Evolutionary conservation across 2,888 invertebrate genomes (phyloP), one percentile per base, ranked within the genome.

Genomic region (Teleogryllus oceanicus): DNA sequence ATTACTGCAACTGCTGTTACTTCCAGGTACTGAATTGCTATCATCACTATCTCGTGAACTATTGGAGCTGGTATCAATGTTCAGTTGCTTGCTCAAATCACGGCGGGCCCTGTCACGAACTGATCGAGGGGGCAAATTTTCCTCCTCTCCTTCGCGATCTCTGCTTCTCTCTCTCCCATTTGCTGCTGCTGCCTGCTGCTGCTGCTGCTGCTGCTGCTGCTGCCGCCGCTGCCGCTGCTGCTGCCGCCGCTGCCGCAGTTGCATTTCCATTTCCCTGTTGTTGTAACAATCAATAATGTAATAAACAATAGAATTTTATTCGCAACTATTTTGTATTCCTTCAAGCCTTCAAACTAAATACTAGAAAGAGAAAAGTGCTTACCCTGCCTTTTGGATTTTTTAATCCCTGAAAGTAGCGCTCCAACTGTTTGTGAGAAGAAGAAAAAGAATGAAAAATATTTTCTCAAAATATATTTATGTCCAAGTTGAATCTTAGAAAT

Each of bases 331-430:
- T 18, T 18, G 10, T 3, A n/a, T 2, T 11, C 2, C 2, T 10
- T 75, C 20, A 75, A 75, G 75, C 13, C 75, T 21, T n/a, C 21
- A 75, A 5, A 20, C n/a, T 75, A 13, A 13, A n/a, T 5, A 20
- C 75, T n/a, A 78, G 20, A 79, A 12, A 49, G 2, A 16, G 75
- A 24, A 16, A 18, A 13, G 37, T 37, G 83, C 83, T 84, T 85
- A 87, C 92, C 90, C 91, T 92, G 87, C 91, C 90, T 89, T 94
- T 94, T 85, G 94, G 94, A 88, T 96, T 96, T 90, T 96, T 97
- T 89, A 96, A 90, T 88, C 95, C 93, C 89, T 96, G 95, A 90
- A 98, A 98, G 89, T 98, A 98, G 88, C 96, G 93, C 90, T 98
- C 98, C 88, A 96, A 90, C 90, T 86, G 84, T n/a, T 37, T 37